Evolutionary conservation across 1,140 invertebrate species (phyloP), one percentile per base, ranked within the genome.

Genomic region (Paracyclopina nana): DNA sequence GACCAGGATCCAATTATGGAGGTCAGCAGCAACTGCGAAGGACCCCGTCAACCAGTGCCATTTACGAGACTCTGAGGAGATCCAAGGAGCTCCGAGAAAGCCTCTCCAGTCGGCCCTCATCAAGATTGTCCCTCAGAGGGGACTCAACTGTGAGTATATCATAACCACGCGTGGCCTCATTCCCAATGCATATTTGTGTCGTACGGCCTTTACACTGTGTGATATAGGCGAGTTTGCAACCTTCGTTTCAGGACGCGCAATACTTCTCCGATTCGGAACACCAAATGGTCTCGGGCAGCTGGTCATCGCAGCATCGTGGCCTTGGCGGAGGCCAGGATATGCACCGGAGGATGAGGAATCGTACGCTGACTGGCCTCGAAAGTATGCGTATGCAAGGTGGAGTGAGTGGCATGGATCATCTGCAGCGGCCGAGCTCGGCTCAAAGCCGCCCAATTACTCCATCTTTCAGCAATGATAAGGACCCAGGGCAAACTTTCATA

Each of bases 11-110:
- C 3, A 38, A 38, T 9, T n/a, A n/a, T 4, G 14, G 14, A 44
- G 42, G 14, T 18, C 3, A 18, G 24, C 3, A 44, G 16, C 42
- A 44, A 44, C 60, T 90, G 57, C 78, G 79, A 51, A 70, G 86
- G 41, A 84, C 85, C 1, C 85, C 86, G 6, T 88, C 83, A 34
- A 88, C 85, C 24, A 85, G 81, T 54, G 86, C 86, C 40, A 79
- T 91, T 56, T 88, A 88, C 62, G 84, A 91, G 60, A 78, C 48
- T 16, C 48, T 50, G 2, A 38, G 48, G 20, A 12, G 48, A 38
- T 40, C 29, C 20, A 31, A 38, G 25, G 48, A 50, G 24, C 34
- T 50, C 16, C n/a, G 48, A 25, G 48, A 50, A 50, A 29, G 29
- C 24, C 22, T 45, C 6, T 50, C 25, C 56, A 69, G 75, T 58